Conservation (phyloP, 2,113 vertebrate genomes). For the Neodontobutis hainanensis region DNA sequence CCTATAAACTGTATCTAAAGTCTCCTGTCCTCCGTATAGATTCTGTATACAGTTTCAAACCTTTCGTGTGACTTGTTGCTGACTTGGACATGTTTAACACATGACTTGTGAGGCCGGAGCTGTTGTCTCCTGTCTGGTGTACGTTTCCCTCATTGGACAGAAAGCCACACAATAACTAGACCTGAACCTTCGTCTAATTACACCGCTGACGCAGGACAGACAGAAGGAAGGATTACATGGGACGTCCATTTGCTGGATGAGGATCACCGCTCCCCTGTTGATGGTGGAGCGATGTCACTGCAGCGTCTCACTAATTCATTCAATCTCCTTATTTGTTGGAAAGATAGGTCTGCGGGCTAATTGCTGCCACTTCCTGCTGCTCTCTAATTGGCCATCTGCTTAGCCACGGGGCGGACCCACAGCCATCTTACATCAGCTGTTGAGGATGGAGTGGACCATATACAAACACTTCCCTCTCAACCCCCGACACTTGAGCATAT, state of each 20-base stretch:
- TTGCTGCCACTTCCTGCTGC: slow-evolving; percentile 76
- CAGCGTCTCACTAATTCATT: slow-evolving; percentile 75
- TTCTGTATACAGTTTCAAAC: not conserved
- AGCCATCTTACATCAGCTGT: slow-evolving; percentile 69
- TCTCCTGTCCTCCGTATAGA: not conserved
- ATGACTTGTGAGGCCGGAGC: not conserved
- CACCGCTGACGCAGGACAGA: slow-evolving; percentile 57
- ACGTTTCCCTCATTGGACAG: slow-evolving; percentile 54
- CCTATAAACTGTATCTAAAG: too few species aligned
- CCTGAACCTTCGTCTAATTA: slow-evolving; percentile 66
- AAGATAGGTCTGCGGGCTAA: slow-evolving; percentile 67
- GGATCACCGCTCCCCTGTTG: slow-evolving; percentile 64
- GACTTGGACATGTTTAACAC: not conserved
- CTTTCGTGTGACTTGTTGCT: slow-evolving; percentile 23
- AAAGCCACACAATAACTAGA: slow-evolving; percentile 56
- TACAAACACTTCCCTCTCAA: slow-evolving; percentile 14
- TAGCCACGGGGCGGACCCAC: slow-evolving; percentile 67
- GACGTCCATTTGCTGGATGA: slow-evolving; percentile 67
- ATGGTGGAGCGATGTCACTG: slow-evolving; percentile 69
- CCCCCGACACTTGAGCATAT: not conserved
- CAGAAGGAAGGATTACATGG: slow-evolving; percentile 64
- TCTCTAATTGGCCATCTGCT: slow-evolving; percentile 80
- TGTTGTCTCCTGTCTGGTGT: slow-evolving; percentile 36
- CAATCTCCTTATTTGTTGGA: slow-evolving; percentile 71
- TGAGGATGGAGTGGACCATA: slow-evolving; percentile 40